Evolutionary conservation across 2,888 invertebrate genomes (phyloP).

Genomic region (Metallyticus violacea): DNA sequence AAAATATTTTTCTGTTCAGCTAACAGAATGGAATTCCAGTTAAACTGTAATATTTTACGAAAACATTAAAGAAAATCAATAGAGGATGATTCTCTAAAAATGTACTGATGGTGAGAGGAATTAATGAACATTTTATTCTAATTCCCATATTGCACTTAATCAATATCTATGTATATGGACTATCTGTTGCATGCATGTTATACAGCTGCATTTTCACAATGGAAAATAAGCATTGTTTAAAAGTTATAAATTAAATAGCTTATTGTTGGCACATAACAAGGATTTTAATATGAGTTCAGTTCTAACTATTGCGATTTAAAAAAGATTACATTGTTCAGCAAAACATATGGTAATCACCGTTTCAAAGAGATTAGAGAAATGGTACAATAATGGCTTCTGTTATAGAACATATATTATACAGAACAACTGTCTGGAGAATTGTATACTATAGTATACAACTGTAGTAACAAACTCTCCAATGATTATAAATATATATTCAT

Average conservation of each 20-base stretch:
- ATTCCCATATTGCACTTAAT: too few relatives aligned
- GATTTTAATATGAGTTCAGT: background rate
- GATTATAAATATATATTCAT: too few relatives aligned
- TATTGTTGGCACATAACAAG: background rate
- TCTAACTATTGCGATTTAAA: background rate
- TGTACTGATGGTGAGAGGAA: background rate
- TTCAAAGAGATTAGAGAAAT: too few relatives aligned
- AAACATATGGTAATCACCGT: too few relatives aligned
- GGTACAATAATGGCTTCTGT: too few relatives aligned
- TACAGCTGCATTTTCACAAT: background rate
- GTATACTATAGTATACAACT: too few relatives aligned
- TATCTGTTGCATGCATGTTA: background rate
- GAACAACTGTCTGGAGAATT: too few relatives aligned
- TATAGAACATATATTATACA: too few relatives aligned
- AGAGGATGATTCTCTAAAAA: background rate
- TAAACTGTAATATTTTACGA: background rate
- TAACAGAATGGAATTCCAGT: background rate
- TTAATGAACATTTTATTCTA: background rate
- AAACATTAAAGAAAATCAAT: background rate
- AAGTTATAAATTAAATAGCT: background rate
- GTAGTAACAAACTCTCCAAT: too few relatives aligned
- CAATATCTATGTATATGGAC: background rate
- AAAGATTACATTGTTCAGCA: background rate
- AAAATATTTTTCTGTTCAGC: background rate
- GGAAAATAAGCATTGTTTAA: background rate